Evolutionary conservation across 2,113 vertebrate species (phyloP).

Genomic region (Chlorocebus sabaeus): DNA sequence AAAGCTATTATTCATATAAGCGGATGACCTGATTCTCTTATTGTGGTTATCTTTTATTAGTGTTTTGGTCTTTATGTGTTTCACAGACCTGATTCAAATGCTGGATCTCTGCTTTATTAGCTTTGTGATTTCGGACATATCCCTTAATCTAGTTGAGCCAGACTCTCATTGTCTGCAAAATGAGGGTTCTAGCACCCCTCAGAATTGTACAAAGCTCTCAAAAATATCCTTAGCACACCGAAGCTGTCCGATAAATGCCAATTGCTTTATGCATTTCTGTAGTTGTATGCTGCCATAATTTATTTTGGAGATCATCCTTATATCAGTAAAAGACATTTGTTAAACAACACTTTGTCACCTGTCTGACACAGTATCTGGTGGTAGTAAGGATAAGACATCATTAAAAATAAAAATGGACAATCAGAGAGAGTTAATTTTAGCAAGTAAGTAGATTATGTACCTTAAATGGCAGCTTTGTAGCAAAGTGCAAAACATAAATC

Average conservation of each 20-base stretch:
- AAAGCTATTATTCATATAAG: neutral
- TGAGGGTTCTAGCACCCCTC: neutral
- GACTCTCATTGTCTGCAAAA: neutral
- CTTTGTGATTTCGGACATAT: neutral
- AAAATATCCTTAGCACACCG: neutral
- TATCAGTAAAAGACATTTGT: neutral
- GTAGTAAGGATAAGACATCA: neutral
- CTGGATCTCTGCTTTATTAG: neutral
- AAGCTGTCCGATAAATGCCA: neutral
- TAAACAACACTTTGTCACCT: neutral
- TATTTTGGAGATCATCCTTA: neutral
- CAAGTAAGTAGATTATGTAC: neutral
- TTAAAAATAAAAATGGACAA: neutral
- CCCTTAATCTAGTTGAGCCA: neutral
- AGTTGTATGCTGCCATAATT: neutral
- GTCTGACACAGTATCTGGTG: neutral
- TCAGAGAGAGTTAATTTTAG: conserved; percentile 21
- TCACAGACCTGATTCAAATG: neutral
- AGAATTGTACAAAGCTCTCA: neutral
- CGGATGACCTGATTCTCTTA: neutral
- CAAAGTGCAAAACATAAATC: neutral
- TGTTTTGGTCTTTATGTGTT: neutral
- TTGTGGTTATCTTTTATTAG: neutral
- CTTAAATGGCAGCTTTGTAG: neutral
- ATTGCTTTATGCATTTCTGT: neutral